These are phyloP conservation scores for Centrocercus urophasianus DNA, from an alignment of 2,113 vertebrate species.

Conservation along the genomic window DNA sequence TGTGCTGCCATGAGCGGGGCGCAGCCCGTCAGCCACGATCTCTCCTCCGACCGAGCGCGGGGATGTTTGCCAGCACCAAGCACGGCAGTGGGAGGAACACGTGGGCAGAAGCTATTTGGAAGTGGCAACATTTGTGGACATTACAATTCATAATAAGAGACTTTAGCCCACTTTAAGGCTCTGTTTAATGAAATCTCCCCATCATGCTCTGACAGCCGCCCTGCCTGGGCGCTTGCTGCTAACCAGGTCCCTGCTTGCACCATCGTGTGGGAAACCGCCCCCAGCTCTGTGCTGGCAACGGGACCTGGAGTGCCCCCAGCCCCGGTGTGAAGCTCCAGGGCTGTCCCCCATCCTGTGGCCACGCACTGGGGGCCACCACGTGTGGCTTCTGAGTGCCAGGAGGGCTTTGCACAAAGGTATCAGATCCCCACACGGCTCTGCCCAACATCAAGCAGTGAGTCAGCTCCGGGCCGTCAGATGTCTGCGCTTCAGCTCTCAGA, in stretches of 20 bases:
- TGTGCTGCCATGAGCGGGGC: not conserved
- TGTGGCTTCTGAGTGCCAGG: not conserved
- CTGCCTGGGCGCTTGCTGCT: slow-evolving; percentile 27
- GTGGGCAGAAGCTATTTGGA: slow-evolving; percentile 65
- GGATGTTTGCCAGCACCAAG: slow-evolving; percentile 33
- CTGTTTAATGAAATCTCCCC: not conserved
- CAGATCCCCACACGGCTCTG: slow-evolving; percentile 45
- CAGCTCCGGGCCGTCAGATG: slow-evolving; percentile 60
- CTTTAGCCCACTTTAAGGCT: slow-evolving; percentile 34
- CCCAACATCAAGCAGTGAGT: slow-evolving; percentile 66
- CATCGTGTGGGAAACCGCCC: slow-evolving; percentile 56
- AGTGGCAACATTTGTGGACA: slow-evolving; percentile 63
- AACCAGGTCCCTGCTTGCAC: slow-evolving; percentile 52
- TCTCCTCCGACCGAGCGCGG: not conserved
- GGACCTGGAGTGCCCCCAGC: not conserved
- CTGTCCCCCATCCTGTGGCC: not conserved
- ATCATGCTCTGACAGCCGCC: slow-evolving; percentile 13
- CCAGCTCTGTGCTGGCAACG: not conserved
- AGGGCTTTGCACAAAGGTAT: slow-evolving; percentile 43
- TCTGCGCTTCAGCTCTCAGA: slow-evolving; percentile 7
- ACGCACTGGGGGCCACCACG: no score
- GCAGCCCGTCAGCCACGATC: not conserved
- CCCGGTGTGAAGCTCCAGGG: no score
- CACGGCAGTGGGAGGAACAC: slow-evolving; percentile 20
- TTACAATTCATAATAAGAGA: slow-evolving; percentile 32